Evolutionary conservation across 2,113 vertebrate genomes (phyloP).

Genomic region (Bambusicola thoracicus): DNA sequence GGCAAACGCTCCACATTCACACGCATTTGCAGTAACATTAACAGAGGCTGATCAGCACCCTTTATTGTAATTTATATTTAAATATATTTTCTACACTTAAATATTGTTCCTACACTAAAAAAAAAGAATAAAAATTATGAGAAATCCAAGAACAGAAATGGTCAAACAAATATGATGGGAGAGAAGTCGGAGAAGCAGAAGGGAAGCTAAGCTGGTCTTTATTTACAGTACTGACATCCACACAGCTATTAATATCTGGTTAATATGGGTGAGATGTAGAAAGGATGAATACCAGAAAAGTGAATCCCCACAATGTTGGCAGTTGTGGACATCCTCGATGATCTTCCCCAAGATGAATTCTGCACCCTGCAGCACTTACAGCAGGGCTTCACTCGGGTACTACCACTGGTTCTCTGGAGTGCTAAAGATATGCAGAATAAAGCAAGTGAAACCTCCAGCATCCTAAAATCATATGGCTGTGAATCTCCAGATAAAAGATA

Average conservation of each 20-base stretch:
- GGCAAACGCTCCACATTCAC: neutral
- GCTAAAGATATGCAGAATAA: neutral
- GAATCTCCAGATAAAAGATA: neutral
- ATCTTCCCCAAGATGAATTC: neutral
- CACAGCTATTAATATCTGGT: neutral
- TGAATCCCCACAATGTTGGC: neutral
- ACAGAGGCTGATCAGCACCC: neutral
- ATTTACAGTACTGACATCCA: neutral
- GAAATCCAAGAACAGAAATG: neutral
- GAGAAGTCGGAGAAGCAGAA: neutral
- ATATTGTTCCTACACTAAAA: neutral
- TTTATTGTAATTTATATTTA: neutral
- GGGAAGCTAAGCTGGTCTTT: neutral
- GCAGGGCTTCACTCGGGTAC: neutral
- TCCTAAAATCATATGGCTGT: neutral
- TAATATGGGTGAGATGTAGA: neutral
- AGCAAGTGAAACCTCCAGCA: neutral
- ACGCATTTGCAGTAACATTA: neutral
- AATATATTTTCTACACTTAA: neutral
- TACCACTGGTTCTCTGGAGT: neutral
- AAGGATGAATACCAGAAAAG: neutral
- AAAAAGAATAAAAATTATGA: neutral
- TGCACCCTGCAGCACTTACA: neutral
- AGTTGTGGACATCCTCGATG: neutral
- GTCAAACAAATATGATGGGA: neutral